A percentile compares a stretch with the other conserved stretches of the same genome.
phyloP scores from a whole-genome alignment of 1,140 invertebrate genomes.

The Drosophila leontia region DNA sequence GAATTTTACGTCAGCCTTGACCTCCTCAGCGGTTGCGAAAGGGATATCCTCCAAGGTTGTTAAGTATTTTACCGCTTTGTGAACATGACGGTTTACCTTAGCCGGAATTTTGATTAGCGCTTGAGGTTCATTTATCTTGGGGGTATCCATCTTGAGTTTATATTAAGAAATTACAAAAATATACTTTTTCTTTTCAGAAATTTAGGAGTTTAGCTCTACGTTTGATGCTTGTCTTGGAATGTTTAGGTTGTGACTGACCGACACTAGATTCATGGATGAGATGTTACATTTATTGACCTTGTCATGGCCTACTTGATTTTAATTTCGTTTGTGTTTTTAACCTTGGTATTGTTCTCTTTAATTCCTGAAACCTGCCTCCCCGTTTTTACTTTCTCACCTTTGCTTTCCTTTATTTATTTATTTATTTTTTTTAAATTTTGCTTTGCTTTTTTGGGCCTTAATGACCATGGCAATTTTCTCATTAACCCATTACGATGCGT shows the following conservation, averaged over 20 bases:
- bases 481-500: slow-evolving; percentile 34
- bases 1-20: too few species aligned
- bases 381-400: not conserved
- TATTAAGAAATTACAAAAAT: too few species aligned
- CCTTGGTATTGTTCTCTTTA: not conserved
- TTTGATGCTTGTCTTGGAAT: too few species aligned
- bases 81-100: too few species aligned
- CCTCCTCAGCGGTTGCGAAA: too few species aligned
- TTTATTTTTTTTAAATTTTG: not conserved
- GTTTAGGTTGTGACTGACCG: not conserved
- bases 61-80: too few species aligned
- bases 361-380: not conserved
- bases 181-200: too few species aligned
- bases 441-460: not conserved
- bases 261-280: not conserved
- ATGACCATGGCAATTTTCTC: slow-evolving; percentile 30
- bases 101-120: too few species aligned
- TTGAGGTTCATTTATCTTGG: too few species aligned
- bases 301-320: not conserved
- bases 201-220: too few species aligned
- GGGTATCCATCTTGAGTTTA: too few species aligned
- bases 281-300: not conserved
- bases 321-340: not conserved
- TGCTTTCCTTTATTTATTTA: not conserved
- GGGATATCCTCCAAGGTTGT: too few species aligned